Percentiles rank a stretch among this genome's conserved stretches.
Evolutionary conservation across 2,888 invertebrate genomes (phyloP).

Genomic region (Geotrupes spiniger): DNA sequence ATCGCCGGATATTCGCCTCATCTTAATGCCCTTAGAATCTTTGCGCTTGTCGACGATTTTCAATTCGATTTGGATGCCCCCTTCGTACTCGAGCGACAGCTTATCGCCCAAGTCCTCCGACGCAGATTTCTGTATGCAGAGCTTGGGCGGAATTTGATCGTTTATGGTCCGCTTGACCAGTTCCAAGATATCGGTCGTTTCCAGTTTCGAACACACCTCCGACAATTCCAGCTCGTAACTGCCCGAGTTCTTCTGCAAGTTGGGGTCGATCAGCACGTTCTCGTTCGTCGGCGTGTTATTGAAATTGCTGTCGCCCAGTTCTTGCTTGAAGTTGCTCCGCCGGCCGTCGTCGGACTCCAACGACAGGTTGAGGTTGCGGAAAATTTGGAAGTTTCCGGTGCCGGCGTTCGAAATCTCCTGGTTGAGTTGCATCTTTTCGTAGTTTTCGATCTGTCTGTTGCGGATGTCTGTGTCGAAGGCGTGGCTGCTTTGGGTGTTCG

Average conservation of each 20-base stretch:
- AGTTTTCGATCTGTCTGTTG: conserved; percentile 36
- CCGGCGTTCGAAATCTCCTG: conserved; percentile 42
- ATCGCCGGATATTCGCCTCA: conserved; percentile 85
- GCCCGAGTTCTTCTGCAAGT: conserved; percentile 41
- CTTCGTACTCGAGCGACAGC: conserved; percentile 51
- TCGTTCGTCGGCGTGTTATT: conserved; percentile 17
- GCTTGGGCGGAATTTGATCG: conserved; percentile 71
- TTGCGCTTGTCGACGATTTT: conserved; percentile 67
- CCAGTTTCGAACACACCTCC: conserved; percentile 75
- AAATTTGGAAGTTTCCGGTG: conserved; percentile 43
- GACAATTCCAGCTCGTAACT: conserved; percentile 73
- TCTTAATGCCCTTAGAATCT: conserved; percentile 77
- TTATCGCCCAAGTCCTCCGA: conserved; percentile 38
- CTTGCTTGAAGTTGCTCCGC: conserved; percentile 20
- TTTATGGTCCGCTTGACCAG: conserved; percentile 78
- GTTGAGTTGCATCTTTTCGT: conserved; percentile 42
- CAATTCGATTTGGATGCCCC: conserved; percentile 83
- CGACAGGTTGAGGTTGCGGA: conserved; percentile 40
- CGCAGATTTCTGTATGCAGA: conserved; percentile 54
- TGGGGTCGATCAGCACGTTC: not conserved
- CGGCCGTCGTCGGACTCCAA: conserved; percentile 24
- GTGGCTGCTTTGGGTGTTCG: conserved; percentile 46
- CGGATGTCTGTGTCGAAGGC: conserved; percentile 40
- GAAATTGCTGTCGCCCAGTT: conserved; percentile 16
- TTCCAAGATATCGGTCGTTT: conserved; percentile 76